Conservation (phyloP, 2,888 invertebrate genomes). For the Xestobium rufovillosum region DNA sequence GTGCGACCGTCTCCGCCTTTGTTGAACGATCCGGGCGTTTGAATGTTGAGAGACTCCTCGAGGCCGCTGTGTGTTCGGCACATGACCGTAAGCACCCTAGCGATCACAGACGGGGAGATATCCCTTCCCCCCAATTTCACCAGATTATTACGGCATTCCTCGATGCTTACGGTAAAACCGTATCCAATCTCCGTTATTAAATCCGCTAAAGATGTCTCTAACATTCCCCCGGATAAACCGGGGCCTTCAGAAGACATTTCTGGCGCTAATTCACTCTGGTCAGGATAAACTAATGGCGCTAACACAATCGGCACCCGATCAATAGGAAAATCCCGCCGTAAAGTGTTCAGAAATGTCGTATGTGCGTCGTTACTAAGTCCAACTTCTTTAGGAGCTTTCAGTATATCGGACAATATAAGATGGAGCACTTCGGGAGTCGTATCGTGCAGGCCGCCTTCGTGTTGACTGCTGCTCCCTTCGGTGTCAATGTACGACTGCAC, state of each 20-base stretch:
- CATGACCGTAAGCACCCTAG: constrained; percentile 81
- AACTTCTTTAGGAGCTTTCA: constrained; percentile 44
- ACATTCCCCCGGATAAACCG: constrained; percentile 45
- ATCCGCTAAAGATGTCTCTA: constrained; percentile 78
- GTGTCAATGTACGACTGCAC: constrained; percentile 81
- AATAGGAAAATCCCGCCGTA: constrained; percentile 81
- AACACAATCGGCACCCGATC: constrained; percentile 84
- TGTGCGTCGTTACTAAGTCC: constrained; percentile 67
- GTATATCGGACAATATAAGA: constrained; percentile 57
- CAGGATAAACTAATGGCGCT: constrained; percentile 79
- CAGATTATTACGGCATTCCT: constrained; percentile 81
- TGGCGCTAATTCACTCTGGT: constrained; percentile 60
- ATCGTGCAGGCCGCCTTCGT: constrained; percentile 81
- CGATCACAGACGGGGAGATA: constrained; percentile 73
- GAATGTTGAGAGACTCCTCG: constrained; percentile 48
- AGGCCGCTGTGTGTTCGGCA: constrained; percentile 74
- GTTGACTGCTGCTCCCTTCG: constrained; percentile 61
- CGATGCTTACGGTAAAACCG: constrained; percentile 75
- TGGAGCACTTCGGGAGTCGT: constrained; percentile 85
- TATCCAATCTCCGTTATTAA: constrained; percentile 84
- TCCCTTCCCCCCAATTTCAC: constrained; percentile 74
- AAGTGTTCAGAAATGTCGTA: constrained; percentile 70
- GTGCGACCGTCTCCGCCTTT: constrained; percentile 42
- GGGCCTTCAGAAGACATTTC: constrained; percentile 58
- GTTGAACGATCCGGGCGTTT: constrained; percentile 57